Conservation (phyloP, 2,113 vertebrate genomes). For the Notarius quadriscutis region DNA sequence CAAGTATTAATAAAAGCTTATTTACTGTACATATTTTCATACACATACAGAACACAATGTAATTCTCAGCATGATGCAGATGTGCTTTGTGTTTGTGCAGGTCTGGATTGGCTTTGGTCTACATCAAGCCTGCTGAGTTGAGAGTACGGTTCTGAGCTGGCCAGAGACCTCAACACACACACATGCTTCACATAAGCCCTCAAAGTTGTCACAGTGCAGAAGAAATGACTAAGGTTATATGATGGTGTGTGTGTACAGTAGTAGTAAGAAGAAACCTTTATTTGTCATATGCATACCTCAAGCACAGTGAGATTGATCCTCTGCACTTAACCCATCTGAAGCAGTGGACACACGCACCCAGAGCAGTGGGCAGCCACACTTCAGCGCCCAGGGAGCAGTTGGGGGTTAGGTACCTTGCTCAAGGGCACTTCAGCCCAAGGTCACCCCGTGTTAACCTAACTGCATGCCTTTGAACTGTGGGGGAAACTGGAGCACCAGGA, state of each 20-base stretch:
- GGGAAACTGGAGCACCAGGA: no score
- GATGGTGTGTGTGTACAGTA: not conserved
- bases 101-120: not conserved
- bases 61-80: conserved; percentile 2
- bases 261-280: no score
- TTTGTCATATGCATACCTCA: no score
- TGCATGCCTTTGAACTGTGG: no score
- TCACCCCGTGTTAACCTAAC: no score
- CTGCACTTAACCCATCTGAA: no score
- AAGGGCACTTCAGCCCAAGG: no score
- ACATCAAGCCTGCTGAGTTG: not conserved
- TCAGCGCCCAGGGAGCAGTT: no score
- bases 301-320: no score
- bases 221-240: not conserved
- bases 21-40: not conserved
- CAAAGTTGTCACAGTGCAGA: not conserved
- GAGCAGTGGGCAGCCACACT: no score
- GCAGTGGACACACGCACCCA: no score
- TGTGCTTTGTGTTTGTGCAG: not conserved
- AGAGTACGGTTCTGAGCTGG: not conserved
- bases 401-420: no score
- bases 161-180: conserved; percentile 1
- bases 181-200: not conserved
- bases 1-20: not conserved
- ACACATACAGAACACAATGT: not conserved